These are phyloP conservation scores for Octodon degus DNA, from an alignment of 2,113 vertebrate genomes.

Conservation along the genomic window DNA sequence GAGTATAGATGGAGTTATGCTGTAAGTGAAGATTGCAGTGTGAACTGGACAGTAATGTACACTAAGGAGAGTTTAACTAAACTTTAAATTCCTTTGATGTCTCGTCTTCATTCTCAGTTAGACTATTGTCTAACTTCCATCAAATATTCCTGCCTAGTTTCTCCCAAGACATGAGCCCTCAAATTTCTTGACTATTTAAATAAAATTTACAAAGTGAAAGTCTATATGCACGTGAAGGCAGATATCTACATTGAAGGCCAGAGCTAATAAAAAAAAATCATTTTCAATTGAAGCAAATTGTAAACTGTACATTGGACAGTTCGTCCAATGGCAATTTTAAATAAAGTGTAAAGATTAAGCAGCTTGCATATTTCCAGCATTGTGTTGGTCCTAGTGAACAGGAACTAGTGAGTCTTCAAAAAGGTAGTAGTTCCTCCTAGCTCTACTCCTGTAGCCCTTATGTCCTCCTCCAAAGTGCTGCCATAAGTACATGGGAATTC, in stretches of 20 bases:
- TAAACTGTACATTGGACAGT: background rate
- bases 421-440: background rate
- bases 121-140: conserved; percentile 26
- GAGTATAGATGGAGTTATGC: background rate
- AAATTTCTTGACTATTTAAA: background rate
- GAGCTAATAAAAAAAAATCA: background rate
- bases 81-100: background rate
- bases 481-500: background rate
- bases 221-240: conserved; percentile 19
- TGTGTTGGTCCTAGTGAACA: background rate
- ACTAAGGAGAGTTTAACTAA: background rate
- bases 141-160: conserved; percentile 40
- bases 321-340: background rate
- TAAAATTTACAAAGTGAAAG: conserved; percentile 30
- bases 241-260: background rate
- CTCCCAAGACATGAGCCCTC: background rate
- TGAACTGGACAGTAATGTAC: background rate
- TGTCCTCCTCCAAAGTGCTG: background rate
- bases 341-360: background rate
- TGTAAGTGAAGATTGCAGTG: background rate
- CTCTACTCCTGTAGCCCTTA: background rate
- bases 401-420: background rate
- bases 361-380: background rate
- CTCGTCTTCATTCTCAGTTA: background rate
- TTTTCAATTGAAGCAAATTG: conserved; percentile 32